These are phyloP conservation scores for Oncorhynchus clarkii DNA, from an alignment of 2,113 vertebrate species.

Conservation along the genomic window DNA sequence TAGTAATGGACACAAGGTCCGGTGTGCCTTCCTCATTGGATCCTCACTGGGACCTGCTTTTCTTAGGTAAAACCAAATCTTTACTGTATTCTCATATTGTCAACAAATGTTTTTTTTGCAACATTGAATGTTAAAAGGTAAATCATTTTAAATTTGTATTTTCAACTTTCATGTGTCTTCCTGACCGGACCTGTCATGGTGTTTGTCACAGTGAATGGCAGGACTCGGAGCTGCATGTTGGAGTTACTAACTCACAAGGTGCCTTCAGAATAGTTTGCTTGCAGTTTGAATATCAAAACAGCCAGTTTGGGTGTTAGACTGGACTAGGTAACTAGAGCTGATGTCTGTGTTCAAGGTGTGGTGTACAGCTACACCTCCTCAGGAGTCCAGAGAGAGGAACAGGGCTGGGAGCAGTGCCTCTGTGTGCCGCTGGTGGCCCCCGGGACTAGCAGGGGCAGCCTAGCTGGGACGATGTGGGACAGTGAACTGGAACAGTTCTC, in stretches of 20 bases:
- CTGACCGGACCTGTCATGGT: not conserved
- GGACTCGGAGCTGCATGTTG: conserved; percentile 80
- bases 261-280: conserved; percentile 17
- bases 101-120: too few species aligned
- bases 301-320: too few species aligned
- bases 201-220: conserved; percentile 43
- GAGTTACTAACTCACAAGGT: conserved; percentile 76
- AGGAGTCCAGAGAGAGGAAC: conserved; percentile 65
- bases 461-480: conserved; percentile 73
- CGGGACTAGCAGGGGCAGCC: not conserved
- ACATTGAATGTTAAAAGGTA: not conserved
- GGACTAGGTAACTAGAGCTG: too few species aligned
- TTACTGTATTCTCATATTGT: not conserved
- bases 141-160: not conserved
- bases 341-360: conserved; percentile 63
- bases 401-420: conserved; percentile 81
- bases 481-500: conserved; percentile 76
- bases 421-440: conserved; percentile 73
- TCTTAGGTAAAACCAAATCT: conserved; percentile 35
- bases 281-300: not conserved
- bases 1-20: conserved; percentile 37
- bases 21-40: conserved; percentile 46
- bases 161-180: not conserved
- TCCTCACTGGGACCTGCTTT: conserved; percentile 34
- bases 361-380: conserved; percentile 77